phyloP scores from a whole-genome alignment of 2,888 invertebrate species.

The Mellilla xanthometata region DNA sequence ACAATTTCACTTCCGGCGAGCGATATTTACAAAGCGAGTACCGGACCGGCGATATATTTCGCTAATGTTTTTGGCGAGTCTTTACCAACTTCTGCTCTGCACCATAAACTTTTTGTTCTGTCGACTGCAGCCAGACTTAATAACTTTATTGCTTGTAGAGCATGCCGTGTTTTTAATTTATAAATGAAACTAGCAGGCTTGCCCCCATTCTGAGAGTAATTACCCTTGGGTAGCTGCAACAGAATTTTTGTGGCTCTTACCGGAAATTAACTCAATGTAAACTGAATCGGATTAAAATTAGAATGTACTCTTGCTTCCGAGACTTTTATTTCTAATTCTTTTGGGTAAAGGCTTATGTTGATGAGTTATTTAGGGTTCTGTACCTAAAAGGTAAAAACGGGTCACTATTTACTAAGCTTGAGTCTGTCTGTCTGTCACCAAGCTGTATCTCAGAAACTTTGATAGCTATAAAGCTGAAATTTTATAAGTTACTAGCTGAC shows the following conservation, averaged over 20 bases:
- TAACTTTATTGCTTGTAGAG: constrained; percentile 66
- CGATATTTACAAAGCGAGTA: constrained; percentile 65
- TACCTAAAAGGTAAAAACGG: too few relatives aligned
- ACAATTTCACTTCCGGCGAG: constrained; percentile 68
- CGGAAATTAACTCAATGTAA: constrained; percentile 41
- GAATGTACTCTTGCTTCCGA: constrained; percentile 19
- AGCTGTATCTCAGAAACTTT: too few relatives aligned
- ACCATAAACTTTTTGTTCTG: constrained; percentile 54
- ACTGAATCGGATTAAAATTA: constrained; percentile 49
- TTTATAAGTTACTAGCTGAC: too few relatives aligned
- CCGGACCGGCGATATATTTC: constrained; percentile 51
- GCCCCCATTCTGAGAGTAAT: constrained; percentile 36
- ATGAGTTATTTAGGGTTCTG: background rate
- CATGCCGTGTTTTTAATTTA: constrained; percentile 60
- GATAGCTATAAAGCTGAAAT: too few relatives aligned
- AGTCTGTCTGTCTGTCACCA: too few relatives aligned
- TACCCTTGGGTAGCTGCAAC: constrained; percentile 17
- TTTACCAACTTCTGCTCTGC: constrained; percentile 49
- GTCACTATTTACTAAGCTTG: too few relatives aligned
- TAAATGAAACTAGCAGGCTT: constrained; percentile 40
- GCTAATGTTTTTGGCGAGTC: constrained; percentile 65
- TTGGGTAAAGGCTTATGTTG: constrained; percentile 17
- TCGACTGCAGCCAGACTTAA: constrained; percentile 57
- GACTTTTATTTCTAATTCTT: constrained; percentile 12
- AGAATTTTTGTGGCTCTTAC: constrained; percentile 14